These are phyloP conservation scores for Cataglyphis rosenhaueri DNA, from an alignment of 2,888 invertebrate genomes.

Conservation along the genomic window DNA sequence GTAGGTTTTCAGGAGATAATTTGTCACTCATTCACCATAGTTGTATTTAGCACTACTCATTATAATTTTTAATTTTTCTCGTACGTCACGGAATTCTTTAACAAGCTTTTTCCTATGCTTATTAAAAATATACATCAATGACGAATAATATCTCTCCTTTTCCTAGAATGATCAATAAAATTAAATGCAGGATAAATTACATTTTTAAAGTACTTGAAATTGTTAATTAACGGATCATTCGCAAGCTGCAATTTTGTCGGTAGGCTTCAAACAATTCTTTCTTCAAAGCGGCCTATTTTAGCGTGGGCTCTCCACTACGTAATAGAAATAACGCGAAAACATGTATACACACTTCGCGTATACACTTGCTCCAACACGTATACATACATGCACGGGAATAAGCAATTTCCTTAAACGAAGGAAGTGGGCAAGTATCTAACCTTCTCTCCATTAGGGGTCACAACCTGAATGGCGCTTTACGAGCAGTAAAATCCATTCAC, in stretches of 20 bases:
- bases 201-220: not conserved
- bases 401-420: conserved; percentile 75
- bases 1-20: not conserved
- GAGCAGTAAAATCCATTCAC: conserved; percentile 60
- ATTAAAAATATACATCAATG: not conserved
- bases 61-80: conserved; percentile 35
- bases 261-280: conserved; percentile 1
- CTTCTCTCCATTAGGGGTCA: conserved; percentile 68
- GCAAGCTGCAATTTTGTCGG: not conserved
- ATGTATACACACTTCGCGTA: not conserved
- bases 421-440: conserved; percentile 74
- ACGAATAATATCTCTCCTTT: not conserved
- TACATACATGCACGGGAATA: conserved; percentile 47
- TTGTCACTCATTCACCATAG: not conserved
- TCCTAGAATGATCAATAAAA: not conserved
- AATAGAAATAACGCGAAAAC: conserved; percentile 48
- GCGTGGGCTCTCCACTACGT: conserved; percentile 25
- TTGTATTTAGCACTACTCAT: not conserved
- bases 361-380: not conserved
- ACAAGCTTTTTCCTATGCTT: not conserved
- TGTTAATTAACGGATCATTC: not conserved
- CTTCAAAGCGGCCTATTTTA: conserved; percentile 20
- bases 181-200: not conserved
- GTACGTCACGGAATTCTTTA: not conserved
- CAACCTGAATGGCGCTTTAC: conserved; percentile 66